phyloP scores from a whole-genome alignment of 2,113 vertebrate species.

The Isichthys henryi region DNA sequence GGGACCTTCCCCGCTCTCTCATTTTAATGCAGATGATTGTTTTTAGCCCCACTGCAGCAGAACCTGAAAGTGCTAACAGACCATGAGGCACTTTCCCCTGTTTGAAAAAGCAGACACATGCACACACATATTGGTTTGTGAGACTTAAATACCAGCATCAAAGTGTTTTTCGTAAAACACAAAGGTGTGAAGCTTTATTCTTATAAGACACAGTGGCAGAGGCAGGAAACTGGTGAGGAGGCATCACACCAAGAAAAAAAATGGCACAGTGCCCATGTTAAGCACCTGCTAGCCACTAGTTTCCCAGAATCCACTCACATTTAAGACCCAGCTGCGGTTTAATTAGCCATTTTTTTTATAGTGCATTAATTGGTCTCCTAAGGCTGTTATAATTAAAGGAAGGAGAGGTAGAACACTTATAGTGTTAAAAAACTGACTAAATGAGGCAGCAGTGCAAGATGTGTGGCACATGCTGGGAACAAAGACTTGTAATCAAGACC shows the following conservation, averaged over 20 bases:
- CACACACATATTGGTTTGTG: neutral
- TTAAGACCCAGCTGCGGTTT: neutral
- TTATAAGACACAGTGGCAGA: neutral
- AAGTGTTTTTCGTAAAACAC: neutral
- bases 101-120: neutral
- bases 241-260: neutral
- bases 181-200: neutral
- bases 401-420: neutral
- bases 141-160: neutral
- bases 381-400: neutral
- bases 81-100: neutral
- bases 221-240: neutral
- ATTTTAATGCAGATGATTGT: neutral
- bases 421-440: neutral
- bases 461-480: neutral
- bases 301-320: neutral
- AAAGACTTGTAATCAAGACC: neutral
- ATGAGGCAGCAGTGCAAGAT: constrained; percentile 6
- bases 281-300: constrained; percentile 15
- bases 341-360: constrained; percentile 12
- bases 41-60: neutral
- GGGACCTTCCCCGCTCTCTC: neutral
- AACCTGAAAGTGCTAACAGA: neutral
- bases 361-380: constrained; percentile 8
- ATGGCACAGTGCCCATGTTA: neutral